These are phyloP conservation scores for Chiloscyllium plagiosum DNA, from an alignment of 2,113 vertebrate genomes.

Conservation along the genomic window DNA sequence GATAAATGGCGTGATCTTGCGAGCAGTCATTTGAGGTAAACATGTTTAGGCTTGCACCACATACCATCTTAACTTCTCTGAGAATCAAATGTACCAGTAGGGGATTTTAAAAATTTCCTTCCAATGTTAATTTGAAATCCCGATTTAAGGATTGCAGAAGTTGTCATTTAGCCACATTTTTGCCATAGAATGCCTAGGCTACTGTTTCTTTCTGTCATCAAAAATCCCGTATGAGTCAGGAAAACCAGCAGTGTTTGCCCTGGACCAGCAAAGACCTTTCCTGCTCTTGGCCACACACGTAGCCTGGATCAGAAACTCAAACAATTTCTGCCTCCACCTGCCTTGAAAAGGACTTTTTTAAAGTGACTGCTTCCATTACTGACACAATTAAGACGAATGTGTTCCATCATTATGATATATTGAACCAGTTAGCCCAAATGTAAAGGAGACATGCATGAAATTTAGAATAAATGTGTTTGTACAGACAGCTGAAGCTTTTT, in stretches of 20 bases:
- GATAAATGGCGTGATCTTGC: neutral
- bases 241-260: neutral
- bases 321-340: neutral
- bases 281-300: neutral
- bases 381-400: neutral
- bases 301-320: neutral
- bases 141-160: neutral
- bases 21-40: neutral
- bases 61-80: neutral
- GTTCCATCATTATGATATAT: neutral
- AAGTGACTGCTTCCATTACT: neutral
- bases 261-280: neutral
- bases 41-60: neutral
- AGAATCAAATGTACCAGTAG: neutral
- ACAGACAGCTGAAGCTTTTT: neutral
- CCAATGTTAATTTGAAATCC: neutral
- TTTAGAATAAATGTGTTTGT: neutral
- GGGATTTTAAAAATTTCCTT: neutral
- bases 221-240: neutral
- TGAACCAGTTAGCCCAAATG: neutral
- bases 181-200: neutral
- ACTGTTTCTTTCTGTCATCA: neutral
- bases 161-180: neutral
- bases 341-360: neutral
- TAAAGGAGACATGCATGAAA: neutral